Conservation (phyloP, 2,797 vertebrate genomes). For the Prionace glauca region DNA sequence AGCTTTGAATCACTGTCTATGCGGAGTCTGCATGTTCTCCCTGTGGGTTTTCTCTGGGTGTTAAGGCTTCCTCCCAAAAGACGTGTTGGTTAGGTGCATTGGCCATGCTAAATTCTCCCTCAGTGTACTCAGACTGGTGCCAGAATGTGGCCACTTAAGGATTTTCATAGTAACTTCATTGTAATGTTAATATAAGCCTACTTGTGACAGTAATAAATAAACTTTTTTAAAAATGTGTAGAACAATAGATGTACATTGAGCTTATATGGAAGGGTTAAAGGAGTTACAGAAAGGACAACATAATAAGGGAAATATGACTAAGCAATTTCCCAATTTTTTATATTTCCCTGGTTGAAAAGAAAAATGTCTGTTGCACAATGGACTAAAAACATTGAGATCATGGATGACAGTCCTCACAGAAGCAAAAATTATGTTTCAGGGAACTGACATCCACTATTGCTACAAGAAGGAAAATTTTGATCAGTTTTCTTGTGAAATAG, state of each 20-base stretch:
- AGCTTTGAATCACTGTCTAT: too few relatives aligned
- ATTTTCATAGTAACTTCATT: too few relatives aligned
- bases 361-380: too few relatives aligned
- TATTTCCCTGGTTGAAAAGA: background rate
- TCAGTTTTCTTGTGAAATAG: background rate
- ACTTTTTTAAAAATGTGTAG: background rate
- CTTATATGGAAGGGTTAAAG: background rate
- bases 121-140: too few relatives aligned
- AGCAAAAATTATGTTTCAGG: background rate
- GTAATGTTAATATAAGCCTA: too few relatives aligned
- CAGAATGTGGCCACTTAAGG: too few relatives aligned
- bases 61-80: too few relatives aligned
- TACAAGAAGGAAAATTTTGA: background rate
- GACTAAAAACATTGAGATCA: background rate
- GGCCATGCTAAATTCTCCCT: too few relatives aligned
- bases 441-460: background rate
- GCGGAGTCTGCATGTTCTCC: too few relatives aligned
- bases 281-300: background rate
- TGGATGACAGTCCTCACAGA: background rate
- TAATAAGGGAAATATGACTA: background rate
- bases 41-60: too few relatives aligned
- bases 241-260: background rate
- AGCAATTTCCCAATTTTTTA: background rate
- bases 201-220: too few relatives aligned
- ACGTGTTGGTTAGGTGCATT: too few relatives aligned